Base-by-base conservation (phyloP, 2,797 vertebrate genomes). In the Otolemur crassicaudatus region DNA sequence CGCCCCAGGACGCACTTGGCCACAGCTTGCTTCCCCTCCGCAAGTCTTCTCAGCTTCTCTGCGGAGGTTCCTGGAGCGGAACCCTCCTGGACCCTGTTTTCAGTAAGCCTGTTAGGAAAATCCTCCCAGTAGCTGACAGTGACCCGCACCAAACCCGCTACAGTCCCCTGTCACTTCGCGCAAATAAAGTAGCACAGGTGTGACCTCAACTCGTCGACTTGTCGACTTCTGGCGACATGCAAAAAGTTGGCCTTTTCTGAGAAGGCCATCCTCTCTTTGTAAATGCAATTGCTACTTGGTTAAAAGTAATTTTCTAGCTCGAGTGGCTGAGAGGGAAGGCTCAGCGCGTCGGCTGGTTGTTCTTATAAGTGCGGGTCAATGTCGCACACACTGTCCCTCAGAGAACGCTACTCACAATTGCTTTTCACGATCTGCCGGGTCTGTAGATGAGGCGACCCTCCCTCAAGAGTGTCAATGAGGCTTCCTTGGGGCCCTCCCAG, bases 1-100 rank as follows among this genome's bases (percentile, higher is more conserved):
- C 23, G 13, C 20, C 10, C 3, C 0, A 65, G 86, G 34, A 61
- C n/a, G 11, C 9, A 2, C 2, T 7, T 43, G 6, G 8, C 61
- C 29, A 22, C 29, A 12, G 3, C 58, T 12, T 56, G 34, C n/a
- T 72, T 53, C 60, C 53, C 19, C 6, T 37, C 56, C 1, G 11
- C 19, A 27, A 34, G 17, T 10, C 69, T 63, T 75, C 20, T 23
- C 5, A 1, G 31, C 19, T 10, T 87, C 69, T 85, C 73, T 7
- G 8, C 8, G 0, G 37, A 53, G 11, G 22, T 34, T 77, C 25
- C 53, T 60, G 16, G 16, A 25, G 11, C 23, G 12, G 49, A 73
- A 4, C 5, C 13, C 25, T 81, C 75, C 22, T 12, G 29, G 31
- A 65, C 17, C 4, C 58, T 46, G 27, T 16, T 14, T 27, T 25